Percentiles rank a stretch among this genome's conserved stretches.
These are phyloP conservation scores for Yponomeuta cagnagella DNA, from an alignment of 2,888 invertebrate genomes.

Conservation along the genomic window DNA sequence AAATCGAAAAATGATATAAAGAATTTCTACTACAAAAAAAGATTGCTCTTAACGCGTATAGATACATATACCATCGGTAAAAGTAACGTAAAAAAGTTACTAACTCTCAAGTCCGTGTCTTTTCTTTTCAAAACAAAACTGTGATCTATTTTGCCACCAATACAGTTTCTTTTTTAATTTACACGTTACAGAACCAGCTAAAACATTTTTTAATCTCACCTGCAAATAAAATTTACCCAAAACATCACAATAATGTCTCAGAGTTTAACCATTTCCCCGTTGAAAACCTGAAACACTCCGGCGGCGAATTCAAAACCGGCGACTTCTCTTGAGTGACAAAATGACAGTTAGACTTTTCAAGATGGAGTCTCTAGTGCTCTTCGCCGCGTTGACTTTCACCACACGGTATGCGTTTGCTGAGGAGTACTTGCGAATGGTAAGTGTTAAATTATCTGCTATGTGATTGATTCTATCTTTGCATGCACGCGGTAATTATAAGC, in stretches of 20 bases:
- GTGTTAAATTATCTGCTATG: conserved; percentile 26
- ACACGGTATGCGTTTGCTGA: conserved; percentile 51
- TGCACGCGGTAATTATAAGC: neutral
- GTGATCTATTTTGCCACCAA: neutral
- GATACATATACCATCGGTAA: no score
- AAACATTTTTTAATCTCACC: neutral
- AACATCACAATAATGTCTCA: neutral
- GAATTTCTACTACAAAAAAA: no score
- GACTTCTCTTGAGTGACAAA: neutral
- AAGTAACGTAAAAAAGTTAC: neutral
- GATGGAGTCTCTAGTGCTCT: conserved; percentile 39
- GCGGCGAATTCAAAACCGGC: neutral
- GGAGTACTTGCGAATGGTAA: conserved; percentile 67
- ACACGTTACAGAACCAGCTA: neutral
- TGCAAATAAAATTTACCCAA: neutral
- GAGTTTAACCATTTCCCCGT: neutral
- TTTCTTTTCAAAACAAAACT: neutral
- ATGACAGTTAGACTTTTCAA: conserved; percentile 23
- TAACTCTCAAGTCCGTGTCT: neutral
- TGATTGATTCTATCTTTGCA: conserved; percentile 9
- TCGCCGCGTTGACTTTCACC: conserved; percentile 57
- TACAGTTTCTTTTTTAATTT: neutral
- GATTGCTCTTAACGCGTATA: no score
- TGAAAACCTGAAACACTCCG: neutral
- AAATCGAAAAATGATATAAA: no score